A percentile compares a stretch with the other conserved stretches of the same genome.
Conservation (phyloP, 2,113 vertebrate genomes). For the Edolisoma coerulescens region DNA sequence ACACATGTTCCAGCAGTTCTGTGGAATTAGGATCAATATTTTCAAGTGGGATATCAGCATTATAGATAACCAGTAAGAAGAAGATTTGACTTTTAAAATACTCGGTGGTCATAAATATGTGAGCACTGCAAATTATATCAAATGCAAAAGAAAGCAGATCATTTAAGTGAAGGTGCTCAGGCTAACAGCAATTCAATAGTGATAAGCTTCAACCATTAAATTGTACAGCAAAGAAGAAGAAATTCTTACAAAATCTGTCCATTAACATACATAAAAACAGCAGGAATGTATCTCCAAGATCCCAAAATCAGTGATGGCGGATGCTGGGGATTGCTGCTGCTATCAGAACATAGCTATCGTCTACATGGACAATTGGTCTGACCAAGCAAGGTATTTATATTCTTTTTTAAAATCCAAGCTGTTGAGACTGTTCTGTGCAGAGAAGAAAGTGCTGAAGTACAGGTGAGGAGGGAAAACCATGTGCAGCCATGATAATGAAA, state of each 20-base stretch:
- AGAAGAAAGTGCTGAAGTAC: neutral
- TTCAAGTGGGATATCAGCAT: neutral
- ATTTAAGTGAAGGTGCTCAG: neutral
- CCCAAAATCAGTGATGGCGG: neutral
- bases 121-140: neutral
- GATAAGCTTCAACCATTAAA: neutral
- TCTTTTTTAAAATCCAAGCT: neutral
- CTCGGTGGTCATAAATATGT: neutral
- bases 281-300: neutral
- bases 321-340: neutral
- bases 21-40: neutral
- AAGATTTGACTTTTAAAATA: neutral
- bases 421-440: neutral
- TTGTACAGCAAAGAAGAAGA: neutral
- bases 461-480: neutral
- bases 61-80: neutral
- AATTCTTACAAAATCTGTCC: neutral
- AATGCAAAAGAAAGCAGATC: neutral
- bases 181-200: neutral
- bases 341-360: neutral
- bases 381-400: neutral
- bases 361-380: neutral
- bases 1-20: neutral
- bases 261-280: neutral
- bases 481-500: neutral